Base-by-base conservation (phyloP, 2,888 invertebrate species). In the Julus scanicus region DNA sequence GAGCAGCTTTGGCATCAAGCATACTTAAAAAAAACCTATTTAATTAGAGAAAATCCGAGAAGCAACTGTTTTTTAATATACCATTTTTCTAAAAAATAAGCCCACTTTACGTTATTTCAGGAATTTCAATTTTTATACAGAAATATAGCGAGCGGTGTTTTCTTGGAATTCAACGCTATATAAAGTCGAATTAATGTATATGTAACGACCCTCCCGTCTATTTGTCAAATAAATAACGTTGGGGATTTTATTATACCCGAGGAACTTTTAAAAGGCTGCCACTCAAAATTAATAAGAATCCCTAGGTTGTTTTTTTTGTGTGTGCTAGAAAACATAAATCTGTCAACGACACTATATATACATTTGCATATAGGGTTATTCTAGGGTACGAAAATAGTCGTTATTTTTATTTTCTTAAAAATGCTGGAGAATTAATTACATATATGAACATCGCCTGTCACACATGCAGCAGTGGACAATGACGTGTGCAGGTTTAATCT, bases 181-280 rank as follows among this genome's bases (percentile, higher is more conserved):
- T 71, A 71, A 71, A 71, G n/a, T n/a, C 20, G 29, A 6, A 29
- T 71, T 29, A 29, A 0, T 6, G n/a, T n/a, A n/a, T 63, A 17
- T 20, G 29, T 8, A 71, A 63, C 63, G 29, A 71, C 29, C n/a
- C 11, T 71, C 29, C 20, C 20, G 8, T 71, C 71, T 9, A 71
- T 71, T 71, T 71, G 71, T 71, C 20, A 71, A 71, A 71, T 20
- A 29, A 71, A 29, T 71, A 71, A 71, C 71, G 71, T 9, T 20
- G 4, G 29, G 11, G 29, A 71, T 71, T 20, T 71, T 29, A 29
- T 71, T 71, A 71, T 71, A 29, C 29, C 29, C 20, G 71, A 29
- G 71, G 71, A 71, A 29, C 71, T 71, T 71, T 71, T 71, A 71
- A 71, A 71, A 71, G 71, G 71, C 71, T 71, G 71, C 29, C 71